A percentile compares a stretch with the other conserved stretches of the same genome.
Conservation (phyloP, 2,888 invertebrate species). For the Phengaris alcon region DNA sequence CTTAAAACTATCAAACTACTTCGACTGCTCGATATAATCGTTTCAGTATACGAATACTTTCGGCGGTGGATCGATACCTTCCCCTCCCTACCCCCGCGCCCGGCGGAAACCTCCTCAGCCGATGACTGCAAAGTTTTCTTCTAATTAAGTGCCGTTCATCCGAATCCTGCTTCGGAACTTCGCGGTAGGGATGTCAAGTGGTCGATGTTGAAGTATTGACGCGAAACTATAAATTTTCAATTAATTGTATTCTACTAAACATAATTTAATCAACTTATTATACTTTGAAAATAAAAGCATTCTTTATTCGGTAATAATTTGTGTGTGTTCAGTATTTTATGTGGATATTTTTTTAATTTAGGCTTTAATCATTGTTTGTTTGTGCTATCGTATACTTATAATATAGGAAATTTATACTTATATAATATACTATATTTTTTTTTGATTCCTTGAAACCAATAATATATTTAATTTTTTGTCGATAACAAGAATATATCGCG, state of each 20-base stretch:
- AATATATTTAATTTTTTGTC: background rate
- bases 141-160: slow-evolving; percentile 53
- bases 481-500: background rate
- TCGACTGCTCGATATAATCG: slow-evolving; percentile 4
- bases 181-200: slow-evolving; percentile 18
- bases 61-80: slow-evolving; percentile 33
- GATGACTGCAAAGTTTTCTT: slow-evolving; percentile 51
- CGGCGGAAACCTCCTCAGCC: slow-evolving; percentile 24
- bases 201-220: background rate
- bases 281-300: background rate
- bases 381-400: background rate
- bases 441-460: background rate
- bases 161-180: slow-evolving; percentile 25
- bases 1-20: slow-evolving; percentile 15
- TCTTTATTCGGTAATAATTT: background rate
- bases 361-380: background rate
- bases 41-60: slow-evolving; percentile 22
- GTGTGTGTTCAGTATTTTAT: background rate
- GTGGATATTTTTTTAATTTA: background rate
- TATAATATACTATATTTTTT: background rate
- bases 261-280: background rate
- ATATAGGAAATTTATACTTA: too few relatives aligned
- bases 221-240: background rate
- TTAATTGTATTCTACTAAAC: background rate
- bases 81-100: slow-evolving; percentile 32